phyloP scores from a whole-genome alignment of 2,113 vertebrate species.

The Alethe diademata region DNA sequence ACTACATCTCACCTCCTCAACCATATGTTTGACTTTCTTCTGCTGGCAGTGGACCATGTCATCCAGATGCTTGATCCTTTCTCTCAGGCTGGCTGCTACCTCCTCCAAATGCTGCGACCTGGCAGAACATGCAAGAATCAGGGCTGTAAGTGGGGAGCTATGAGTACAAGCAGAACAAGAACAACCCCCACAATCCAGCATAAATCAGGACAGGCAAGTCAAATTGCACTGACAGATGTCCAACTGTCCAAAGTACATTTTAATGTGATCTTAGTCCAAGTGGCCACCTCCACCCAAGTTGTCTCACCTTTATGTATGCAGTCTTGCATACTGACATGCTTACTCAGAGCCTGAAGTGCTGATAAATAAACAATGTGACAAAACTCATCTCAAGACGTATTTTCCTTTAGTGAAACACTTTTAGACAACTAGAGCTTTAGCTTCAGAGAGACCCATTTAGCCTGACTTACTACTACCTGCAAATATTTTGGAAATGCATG shows the following conservation, averaged over 20 bases:
- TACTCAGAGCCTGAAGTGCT: constrained; percentile 23
- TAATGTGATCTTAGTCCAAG: not conserved
- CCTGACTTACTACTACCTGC: not conserved
- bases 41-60: constrained; percentile 99
- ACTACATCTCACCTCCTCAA: constrained; percentile 87
- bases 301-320: not conserved
- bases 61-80: constrained; percentile 93
- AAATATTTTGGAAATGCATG: not conserved
- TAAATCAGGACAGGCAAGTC: not conserved
- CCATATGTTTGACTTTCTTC: constrained; percentile 97
- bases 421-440: not conserved
- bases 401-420: not conserved
- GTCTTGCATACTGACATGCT: not conserved
- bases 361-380: not conserved
- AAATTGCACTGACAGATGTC: not conserved
- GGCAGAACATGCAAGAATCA: not conserved
- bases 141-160: not conserved
- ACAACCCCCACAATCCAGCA: not conserved
- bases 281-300: not conserved
- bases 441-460: not conserved
- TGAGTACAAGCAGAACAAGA: not conserved
- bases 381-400: not conserved
- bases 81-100: constrained; percentile 82
- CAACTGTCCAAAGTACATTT: constrained; percentile 1
- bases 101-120: constrained; percentile 86